These are phyloP conservation scores for Geothlypis trichas DNA, from an alignment of 2,113 vertebrate species.

Conservation along the genomic window DNA sequence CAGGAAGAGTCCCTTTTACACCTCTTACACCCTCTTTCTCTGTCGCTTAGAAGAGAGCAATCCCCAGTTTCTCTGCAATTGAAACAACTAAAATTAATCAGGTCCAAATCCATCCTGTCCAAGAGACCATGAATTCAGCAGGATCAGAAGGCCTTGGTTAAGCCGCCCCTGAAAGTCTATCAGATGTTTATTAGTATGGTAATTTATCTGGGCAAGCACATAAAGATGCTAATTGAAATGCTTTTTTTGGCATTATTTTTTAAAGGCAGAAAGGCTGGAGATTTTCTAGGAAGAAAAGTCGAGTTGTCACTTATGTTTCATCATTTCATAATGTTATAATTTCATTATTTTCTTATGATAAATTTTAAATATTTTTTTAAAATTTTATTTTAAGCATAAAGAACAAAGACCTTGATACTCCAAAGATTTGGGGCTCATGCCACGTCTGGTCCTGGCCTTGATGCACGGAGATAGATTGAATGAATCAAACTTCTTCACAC, in stretches of 20 bases:
- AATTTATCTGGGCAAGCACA: slow-evolving; percentile 23
- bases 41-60: not conserved
- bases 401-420: slow-evolving; percentile 15
- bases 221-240: slow-evolving; percentile 43
- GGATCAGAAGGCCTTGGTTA: slow-evolving; percentile 34
- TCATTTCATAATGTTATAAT: not conserved
- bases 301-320: not conserved
- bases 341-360: not conserved
- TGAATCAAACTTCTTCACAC: slow-evolving; percentile 61
- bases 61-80: not conserved
- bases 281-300: not conserved
- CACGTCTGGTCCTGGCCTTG: slow-evolving; percentile 11
- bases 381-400: not conserved
- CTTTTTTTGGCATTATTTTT: not conserved
- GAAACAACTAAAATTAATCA: slow-evolving; percentile 13
- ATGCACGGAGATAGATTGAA: slow-evolving; percentile 42
- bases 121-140: slow-evolving; percentile 37
- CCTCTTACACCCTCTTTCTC: not conserved
- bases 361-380: not conserved
- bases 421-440: slow-evolving; percentile 1
- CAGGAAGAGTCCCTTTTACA: not conserved
- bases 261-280: not conserved
- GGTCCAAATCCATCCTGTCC: not conserved
- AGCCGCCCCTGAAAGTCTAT: slow-evolving; percentile 44
- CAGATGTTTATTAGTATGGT: slow-evolving; percentile 52